Conservation (phyloP, 1,140 invertebrate species). For the Bombyx mori region ASM3026992v2 NC_085124.1:9172001-9172500, state of each 20-base stretch:
- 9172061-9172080: slow-evolving; percentile 69
- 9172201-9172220: slow-evolving; percentile 25
- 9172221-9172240: slow-evolving; percentile 20
- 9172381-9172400: slow-evolving; percentile 51
- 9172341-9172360: slow-evolving; percentile 37
- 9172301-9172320: slow-evolving; percentile 9
- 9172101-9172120: slow-evolving; percentile 62
- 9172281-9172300: neutral
- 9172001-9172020: slow-evolving; percentile 35
- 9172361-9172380: slow-evolving; percentile 22
- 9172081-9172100: slow-evolving; percentile 63
- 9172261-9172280: neutral
- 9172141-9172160: slow-evolving; percentile 62
- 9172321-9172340: slow-evolving; percentile 28
- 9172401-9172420: slow-evolving; percentile 66
- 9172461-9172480: slow-evolving; percentile 58
- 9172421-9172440: slow-evolving; percentile 60
- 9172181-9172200: slow-evolving; percentile 54
- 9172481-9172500: slow-evolving; percentile 49
- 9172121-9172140: slow-evolving; percentile 64
- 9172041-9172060: slow-evolving; percentile 53
- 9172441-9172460: slow-evolving; percentile 69
- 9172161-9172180: slow-evolving; percentile 61
- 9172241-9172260: slow-evolving; percentile 16
- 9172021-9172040: slow-evolving; percentile 32